Percentiles rank a stretch among this genome's conserved stretches.
Conservation (phyloP, 2,888 invertebrate genomes). For the Celastrina argiolus region DNA sequence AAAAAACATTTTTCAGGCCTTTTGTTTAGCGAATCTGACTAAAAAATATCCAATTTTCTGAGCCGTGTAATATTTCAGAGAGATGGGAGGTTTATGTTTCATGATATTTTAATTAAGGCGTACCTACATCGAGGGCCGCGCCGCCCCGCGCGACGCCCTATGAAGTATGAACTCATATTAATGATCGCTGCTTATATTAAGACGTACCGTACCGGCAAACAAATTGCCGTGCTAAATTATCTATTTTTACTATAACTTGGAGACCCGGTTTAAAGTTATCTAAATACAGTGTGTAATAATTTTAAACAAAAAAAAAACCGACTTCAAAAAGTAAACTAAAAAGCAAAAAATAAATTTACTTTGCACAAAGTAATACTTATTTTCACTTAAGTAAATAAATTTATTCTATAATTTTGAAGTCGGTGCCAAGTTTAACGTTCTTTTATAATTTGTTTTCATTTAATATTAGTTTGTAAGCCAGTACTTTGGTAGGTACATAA, state of each 20-base stretch:
- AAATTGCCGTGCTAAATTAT: neutral
- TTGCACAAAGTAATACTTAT: no score
- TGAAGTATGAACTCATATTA: slow-evolving; percentile 68
- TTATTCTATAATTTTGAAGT: no score
- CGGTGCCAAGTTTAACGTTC: no score
- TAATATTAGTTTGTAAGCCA: no score
- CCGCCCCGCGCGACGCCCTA: slow-evolving; percentile 50
- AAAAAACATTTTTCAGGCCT: slow-evolving; percentile 22
- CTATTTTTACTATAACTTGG: neutral
- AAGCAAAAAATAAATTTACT: no score
- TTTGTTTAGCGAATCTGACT: slow-evolving; percentile 26
- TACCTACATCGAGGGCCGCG: slow-evolving; percentile 55
- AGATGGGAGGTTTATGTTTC: slow-evolving; percentile 61
- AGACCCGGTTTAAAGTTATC: no score
- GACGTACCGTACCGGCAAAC: slow-evolving; percentile 58
- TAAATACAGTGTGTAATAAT: no score
- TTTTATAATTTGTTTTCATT: no score
- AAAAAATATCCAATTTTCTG: slow-evolving; percentile 49
- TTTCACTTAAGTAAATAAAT: no score
- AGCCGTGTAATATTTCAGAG: slow-evolving; percentile 54
- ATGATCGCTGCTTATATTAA: slow-evolving; percentile 56
- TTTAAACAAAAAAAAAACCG: no score
- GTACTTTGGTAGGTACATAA: no score
- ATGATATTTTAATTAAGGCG: slow-evolving; percentile 71
- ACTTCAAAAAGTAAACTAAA: no score